Conservation (phyloP, 2,888 invertebrate species). For the Salpingus planirostris region DNA sequence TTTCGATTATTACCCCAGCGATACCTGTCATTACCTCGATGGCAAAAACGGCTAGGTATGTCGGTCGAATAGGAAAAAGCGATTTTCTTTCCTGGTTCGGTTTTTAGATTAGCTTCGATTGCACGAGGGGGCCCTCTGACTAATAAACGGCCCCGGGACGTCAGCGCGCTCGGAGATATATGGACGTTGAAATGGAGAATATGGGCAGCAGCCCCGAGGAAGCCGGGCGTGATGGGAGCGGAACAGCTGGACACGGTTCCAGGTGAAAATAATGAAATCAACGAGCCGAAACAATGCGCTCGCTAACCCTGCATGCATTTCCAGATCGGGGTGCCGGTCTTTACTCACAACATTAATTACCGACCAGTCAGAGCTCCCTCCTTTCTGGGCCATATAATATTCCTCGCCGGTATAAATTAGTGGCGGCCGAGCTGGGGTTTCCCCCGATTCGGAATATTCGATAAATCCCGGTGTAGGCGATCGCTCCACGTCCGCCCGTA, state of each 20-base stretch:
- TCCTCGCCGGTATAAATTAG: too few species aligned
- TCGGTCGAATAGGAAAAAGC: background rate
- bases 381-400: too few species aligned
- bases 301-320: too few species aligned
- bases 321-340: too few species aligned
- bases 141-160: slow-evolving; percentile 36
- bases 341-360: too few species aligned
- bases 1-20: too few species aligned
- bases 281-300: slow-evolving; percentile 43
- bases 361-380: too few species aligned
- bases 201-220: slow-evolving; percentile 26
- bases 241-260: slow-evolving; percentile 39
- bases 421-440: too few species aligned
- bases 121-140: slow-evolving; percentile 22
- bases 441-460: too few species aligned
- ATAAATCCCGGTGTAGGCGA: too few species aligned
- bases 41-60: background rate
- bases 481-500: too few species aligned
- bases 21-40: too few species aligned
- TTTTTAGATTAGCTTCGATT: background rate
- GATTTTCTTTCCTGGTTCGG: background rate
- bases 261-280: slow-evolving; percentile 45
- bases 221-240: slow-evolving; percentile 35
- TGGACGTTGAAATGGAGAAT: slow-evolving; percentile 40
- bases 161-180: slow-evolving; percentile 37